Base-by-base conservation (phyloP, 1,140 invertebrate species). In the Scaptomyza hsui region DNA sequence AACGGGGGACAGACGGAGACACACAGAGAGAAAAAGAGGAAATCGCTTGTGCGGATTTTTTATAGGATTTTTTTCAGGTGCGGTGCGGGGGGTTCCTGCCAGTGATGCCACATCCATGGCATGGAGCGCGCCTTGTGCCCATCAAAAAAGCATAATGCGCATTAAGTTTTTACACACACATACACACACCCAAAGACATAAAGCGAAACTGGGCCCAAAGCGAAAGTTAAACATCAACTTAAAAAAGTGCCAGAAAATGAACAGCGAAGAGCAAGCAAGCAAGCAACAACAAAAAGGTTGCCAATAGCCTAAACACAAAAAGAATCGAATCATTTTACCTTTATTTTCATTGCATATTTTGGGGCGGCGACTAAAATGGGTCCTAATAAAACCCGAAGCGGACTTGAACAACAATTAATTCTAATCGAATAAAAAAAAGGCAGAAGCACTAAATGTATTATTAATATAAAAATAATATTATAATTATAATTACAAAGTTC, bases 141-240 rank as follows among this genome's bases (percentile, higher is more conserved):
- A 35, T 47, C 21, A 45, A 45, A 52, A 44, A 45, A 26, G 3
- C 29, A 61, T 68, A 68, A 68, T 62, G 29, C 57, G 57, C 48
- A 68, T 68, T 61, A 61, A 52, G 48, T 47, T 62, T 47, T 52
- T 15, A 45, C 45, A 59, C 60, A 48, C 18, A 51, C 16, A 37
- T 15, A 39, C 32, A 53, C 42, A 35, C 12, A 52, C 13, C 3
- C 10, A 13, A 2, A 15, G 6, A 49, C 7, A 10, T 6, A 4
- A 3, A 35, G 24, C 4, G 19, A 49, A 39, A 68, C 35, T 24
- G 24, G 45, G 16, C 18, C 35, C 68, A 35, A 71, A 70, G 41
- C 41, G 16, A 29, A 69, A 69, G 57, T 69, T 62, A 69, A 62
- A 69, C 59, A 69, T 62, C 48, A 69, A 69, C 65, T 69, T 47